Percentiles rank a stretch among this genome's conserved stretches.
phyloP scores from a whole-genome alignment of 92 coral and sea anemone genomes.

The Epizoanthus illoricatus region DNA sequence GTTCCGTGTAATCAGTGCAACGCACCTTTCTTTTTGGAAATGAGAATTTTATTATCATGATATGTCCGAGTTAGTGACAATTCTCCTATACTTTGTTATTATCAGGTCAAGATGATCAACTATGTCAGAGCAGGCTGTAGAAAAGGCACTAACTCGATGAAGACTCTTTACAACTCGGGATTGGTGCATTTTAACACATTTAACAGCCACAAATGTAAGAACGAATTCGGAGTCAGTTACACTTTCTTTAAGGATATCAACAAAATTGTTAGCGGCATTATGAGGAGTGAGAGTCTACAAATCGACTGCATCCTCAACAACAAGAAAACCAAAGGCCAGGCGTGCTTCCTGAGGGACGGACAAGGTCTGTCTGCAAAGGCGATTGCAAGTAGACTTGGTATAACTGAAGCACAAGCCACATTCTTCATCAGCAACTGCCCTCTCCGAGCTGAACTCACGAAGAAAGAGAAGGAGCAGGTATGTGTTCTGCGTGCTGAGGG shows the following conservation, averaged over 20 bases:
- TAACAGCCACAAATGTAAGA: background rate
- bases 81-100: too few species aligned
- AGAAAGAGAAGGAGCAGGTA: constrained; percentile 5
- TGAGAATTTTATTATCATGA: too few species aligned
- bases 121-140: constrained; percentile 5
- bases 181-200: background rate
- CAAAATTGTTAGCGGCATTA: background rate
- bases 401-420: background rate
- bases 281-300: background rate
- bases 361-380: background rate
- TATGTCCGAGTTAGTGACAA: too few species aligned
- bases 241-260: background rate
- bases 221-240: background rate
- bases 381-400: background rate
- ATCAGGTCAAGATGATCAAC: background rate
- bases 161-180: background rate
- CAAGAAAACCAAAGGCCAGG: background rate
- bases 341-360: constrained; percentile 22
- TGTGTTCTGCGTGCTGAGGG: background rate
- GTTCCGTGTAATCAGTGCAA: too few species aligned
- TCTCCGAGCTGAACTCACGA: constrained; percentile 10
- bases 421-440: constrained; percentile 24
- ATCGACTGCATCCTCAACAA: constrained; percentile 23
- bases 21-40: too few species aligned
- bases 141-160: background rate